These are phyloP conservation scores for Ochropacha duplaris DNA, from an alignment of 2,888 invertebrate genomes.

Conservation along the genomic window DNA sequence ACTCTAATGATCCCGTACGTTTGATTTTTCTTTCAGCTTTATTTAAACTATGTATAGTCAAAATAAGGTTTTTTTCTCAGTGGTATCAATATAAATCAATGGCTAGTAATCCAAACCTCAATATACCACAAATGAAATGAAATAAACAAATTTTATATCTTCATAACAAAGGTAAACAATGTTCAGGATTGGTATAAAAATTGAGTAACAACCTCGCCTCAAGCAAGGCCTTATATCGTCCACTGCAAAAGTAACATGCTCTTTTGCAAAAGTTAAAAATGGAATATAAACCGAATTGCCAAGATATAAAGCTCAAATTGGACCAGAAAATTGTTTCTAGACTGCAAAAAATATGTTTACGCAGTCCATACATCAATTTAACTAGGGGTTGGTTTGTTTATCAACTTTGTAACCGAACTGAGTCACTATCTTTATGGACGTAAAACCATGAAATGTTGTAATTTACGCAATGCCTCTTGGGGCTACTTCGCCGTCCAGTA, in stretches of 20 bases:
- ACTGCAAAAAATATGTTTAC: slow-evolving; percentile 17
- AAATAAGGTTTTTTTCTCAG: no score
- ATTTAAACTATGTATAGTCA: no score
- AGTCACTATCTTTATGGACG: slow-evolving; percentile 47
- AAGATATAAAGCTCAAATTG: slow-evolving; percentile 12
- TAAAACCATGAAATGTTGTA: slow-evolving; percentile 39
- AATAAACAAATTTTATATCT: slow-evolving; percentile 30
- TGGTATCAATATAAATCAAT: no score
- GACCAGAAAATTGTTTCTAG: not conserved
- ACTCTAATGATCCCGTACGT: no score
- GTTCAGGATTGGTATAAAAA: slow-evolving; percentile 34
- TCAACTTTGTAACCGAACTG: slow-evolving; percentile 48
- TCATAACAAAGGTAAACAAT: slow-evolving; percentile 40
- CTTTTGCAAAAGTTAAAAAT: not conserved
- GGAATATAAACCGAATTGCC: slow-evolving; percentile 1
- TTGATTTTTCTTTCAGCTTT: no score
- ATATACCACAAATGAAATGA: slow-evolving; percentile 11
- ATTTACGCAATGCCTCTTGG: slow-evolving; percentile 43
- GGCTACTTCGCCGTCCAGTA: slow-evolving; percentile 33
- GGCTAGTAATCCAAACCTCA: not conserved
- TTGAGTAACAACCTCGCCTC: slow-evolving; percentile 43
- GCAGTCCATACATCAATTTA: slow-evolving; percentile 50
- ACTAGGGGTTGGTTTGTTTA: slow-evolving; percentile 48
- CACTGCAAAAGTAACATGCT: slow-evolving; percentile 6
- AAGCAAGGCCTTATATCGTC: slow-evolving; percentile 29